These are phyloP conservation scores for Philypnodon macrostomus DNA, from an alignment of 2,797 vertebrate species.

Conservation along the genomic window DNA sequence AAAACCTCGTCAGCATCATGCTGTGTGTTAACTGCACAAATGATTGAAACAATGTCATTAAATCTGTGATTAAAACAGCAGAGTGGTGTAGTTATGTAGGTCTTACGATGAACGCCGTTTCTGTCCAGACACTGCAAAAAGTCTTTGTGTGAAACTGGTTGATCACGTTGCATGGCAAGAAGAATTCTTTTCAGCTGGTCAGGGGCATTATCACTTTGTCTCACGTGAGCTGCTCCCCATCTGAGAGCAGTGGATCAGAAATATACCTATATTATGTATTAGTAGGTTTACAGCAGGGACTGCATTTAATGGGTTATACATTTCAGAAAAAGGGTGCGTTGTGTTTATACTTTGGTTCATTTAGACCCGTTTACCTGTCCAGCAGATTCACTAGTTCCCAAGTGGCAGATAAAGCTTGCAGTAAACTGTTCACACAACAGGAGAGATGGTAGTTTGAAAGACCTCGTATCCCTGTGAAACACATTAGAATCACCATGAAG, in stretches of 20 bases:
- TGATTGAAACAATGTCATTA: background rate
- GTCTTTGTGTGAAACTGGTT: slow-evolving; percentile 32
- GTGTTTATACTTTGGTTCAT: too few relatives aligned
- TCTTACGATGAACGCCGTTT: slow-evolving; percentile 60
- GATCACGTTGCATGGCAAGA: slow-evolving; percentile 44
- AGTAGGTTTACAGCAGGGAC: too few relatives aligned
- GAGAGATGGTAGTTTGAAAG: slow-evolving; percentile 66
- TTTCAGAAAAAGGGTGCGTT: too few relatives aligned
- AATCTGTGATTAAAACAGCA: background rate
- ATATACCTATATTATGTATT: too few relatives aligned
- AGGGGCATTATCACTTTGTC: slow-evolving; percentile 27
- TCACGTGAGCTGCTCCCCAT: slow-evolving; percentile 44
- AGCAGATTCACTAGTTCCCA: slow-evolving; percentile 64
- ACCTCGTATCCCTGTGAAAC: slow-evolving; percentile 59
- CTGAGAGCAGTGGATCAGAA: slow-evolving; percentile 37
- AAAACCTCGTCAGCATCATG: slow-evolving; percentile 80
- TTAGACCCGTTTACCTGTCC: slow-evolving; percentile 59
- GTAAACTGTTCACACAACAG: slow-evolving; percentile 74
- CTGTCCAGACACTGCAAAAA: slow-evolving; percentile 71
- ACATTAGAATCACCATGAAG: slow-evolving; percentile 12
- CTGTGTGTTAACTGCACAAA: slow-evolving; percentile 54
- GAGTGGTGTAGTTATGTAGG: background rate
- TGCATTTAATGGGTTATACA: too few relatives aligned
- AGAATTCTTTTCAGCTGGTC: slow-evolving; percentile 62
- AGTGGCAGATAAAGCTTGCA: slow-evolving; percentile 75